Base-by-base conservation (phyloP, 23 tunicate genomes). In the Styela plicata region DNA sequence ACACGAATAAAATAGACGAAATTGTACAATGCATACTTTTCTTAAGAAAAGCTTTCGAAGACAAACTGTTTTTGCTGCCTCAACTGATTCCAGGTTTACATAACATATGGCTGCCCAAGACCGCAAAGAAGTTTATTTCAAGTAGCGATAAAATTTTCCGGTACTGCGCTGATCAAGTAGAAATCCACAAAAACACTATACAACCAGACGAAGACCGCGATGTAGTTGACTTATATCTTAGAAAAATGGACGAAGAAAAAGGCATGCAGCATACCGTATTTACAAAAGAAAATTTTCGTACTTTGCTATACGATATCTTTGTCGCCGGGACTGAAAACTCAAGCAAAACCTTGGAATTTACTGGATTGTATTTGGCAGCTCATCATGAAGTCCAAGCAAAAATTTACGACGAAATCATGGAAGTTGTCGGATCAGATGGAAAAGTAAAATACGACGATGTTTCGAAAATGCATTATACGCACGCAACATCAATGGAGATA, bases 241-340 rank as follows among this genome's bases (percentile, higher is more conserved):
- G 0, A 18, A 29, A 67, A 67, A 67, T 67, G 71, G 22, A 67
- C 31, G 2, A 1, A 67, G 2, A 67, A 67, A 67, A 1, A 25
- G 71, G 0, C 24, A 22, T 25, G 71, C 31, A 67, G 0, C 0
- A 67, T 25, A 67, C 30, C 71, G 71, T 44, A 7, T 44, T 44
- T 13, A 67, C 71, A 67, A 67, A 1, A 67, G 31, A 27, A 0
- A 67, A 27, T 67, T 29, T 29, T 0, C 31, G 71, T 24, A 67
- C 22, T 67, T 22, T 29, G 71, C 16, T 67, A 67, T 29, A 67
- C 30, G 71, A 67, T 67, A 67, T 67, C 30, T 67, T 67, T 67
- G 31, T 25, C 19, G 71, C 71, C 16, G 71, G 71, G 0, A 67
- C 31, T 18, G 71, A 67, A 67, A 67, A 27, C 31, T 25, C 31